These are phyloP conservation scores for Ischnura elegans DNA, from an alignment of 2,888 invertebrate genomes.

Conservation along the genomic window DNA sequence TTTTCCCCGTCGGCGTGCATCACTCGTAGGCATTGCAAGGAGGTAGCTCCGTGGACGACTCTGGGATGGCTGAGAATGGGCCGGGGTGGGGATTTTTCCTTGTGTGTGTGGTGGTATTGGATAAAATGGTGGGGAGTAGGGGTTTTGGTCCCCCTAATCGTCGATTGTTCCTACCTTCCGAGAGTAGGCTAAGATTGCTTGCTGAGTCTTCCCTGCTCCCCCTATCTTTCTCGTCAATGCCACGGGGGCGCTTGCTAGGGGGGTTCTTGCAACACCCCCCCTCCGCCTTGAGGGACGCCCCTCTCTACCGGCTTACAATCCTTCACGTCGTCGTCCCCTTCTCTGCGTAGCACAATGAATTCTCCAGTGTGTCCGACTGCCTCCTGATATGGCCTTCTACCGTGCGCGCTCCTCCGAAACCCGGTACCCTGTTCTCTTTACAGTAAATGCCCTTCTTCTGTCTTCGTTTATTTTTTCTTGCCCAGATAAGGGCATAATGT, in stretches of 20 bases:
- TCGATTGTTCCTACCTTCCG: slow-evolving; percentile 53
- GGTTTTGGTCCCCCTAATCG: slow-evolving; percentile 48
- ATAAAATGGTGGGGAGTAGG: neutral
- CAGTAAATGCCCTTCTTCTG: too few species aligned
- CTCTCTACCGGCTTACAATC: neutral
- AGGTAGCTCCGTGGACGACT: neutral
- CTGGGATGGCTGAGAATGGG: slow-evolving; percentile 37
- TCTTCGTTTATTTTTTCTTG: too few species aligned
- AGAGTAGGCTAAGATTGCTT: slow-evolving; percentile 31
- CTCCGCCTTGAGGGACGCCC: slow-evolving; percentile 20
- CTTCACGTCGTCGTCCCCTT: too few species aligned
- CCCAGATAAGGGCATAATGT: too few species aligned
- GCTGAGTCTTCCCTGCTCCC: slow-evolving; percentile 1
- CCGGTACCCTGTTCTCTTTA: too few species aligned
- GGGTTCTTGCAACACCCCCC: neutral
- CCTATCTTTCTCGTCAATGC: slow-evolving; percentile 24
- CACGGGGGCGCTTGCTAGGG: neutral
- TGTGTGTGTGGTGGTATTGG: neutral
- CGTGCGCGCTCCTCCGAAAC: too few species aligned
- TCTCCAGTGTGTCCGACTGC: too few species aligned
- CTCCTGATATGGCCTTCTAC: too few species aligned
- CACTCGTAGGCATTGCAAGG: slow-evolving; percentile 35
- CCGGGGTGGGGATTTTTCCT: neutral
- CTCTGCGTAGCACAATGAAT: too few species aligned
- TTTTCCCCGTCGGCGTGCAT: slow-evolving; percentile 20